A percentile compares a stretch with the other conserved stretches of the same genome.
Evolutionary conservation across 2,797 vertebrate genomes (phyloP).

Genomic region (Sebastes cheni): DNA sequence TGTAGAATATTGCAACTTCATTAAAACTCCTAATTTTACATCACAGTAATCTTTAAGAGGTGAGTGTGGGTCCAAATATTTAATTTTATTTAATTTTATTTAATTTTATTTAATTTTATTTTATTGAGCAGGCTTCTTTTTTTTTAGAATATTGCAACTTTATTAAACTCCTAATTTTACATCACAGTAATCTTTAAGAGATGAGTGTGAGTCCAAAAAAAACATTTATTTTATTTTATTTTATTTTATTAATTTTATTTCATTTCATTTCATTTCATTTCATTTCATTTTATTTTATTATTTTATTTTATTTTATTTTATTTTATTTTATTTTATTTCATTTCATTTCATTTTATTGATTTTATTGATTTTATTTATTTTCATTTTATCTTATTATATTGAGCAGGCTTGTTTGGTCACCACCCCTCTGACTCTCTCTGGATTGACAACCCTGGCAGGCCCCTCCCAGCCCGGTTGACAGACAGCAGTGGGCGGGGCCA

Average conservation of each 20-base stretch:
- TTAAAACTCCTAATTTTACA: not conserved
- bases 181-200: not conserved
- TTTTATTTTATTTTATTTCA: rapidly evolving
- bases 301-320: no score
- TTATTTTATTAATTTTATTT: no score
- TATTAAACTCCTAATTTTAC: not conserved
- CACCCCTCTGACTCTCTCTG: not conserved
- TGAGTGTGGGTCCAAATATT: no score
- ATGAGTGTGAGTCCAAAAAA: no score
- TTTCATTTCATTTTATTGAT: rapidly evolving
- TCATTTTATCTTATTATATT: not conserved
- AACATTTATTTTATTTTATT: no score
- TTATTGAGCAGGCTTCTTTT: no score
- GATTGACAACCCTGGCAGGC: slow-evolving; percentile 32
- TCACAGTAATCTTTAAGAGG: not conserved
- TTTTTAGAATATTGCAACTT: not conserved
- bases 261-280: rapidly evolving
- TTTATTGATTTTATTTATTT: no score
- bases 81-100: rapidly evolving
- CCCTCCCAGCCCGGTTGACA: slow-evolving; percentile 63
- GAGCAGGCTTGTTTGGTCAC: slow-evolving; percentile 52
- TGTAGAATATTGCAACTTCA: not conserved
- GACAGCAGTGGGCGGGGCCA: slow-evolving; percentile 66
- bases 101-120: no score
- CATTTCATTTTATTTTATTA: rapidly evolving